Conservation (phyloP, 2,113 vertebrate genomes). For the Nerophis ophidion region DNA sequence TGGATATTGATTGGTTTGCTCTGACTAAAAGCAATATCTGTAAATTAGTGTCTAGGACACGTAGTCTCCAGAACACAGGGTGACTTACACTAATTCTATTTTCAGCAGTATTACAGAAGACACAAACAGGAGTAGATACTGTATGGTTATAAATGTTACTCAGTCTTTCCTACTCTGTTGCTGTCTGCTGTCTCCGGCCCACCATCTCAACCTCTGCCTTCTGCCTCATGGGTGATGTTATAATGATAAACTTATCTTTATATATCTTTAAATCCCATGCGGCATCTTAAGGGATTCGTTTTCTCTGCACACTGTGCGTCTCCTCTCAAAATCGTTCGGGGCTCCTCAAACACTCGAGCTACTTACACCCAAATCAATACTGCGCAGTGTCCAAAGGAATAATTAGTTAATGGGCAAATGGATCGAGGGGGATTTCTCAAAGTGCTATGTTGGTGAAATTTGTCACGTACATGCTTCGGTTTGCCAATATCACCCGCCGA, state of each 20-base stretch:
- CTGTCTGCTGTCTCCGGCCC: not conserved
- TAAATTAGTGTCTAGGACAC: not conserved
- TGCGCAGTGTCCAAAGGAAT: not conserved
- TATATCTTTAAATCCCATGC: not conserved
- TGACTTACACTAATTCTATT: not conserved
- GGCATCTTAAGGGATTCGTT: not conserved
- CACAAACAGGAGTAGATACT: not conserved
- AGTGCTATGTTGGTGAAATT: not conserved
- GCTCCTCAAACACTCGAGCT: not conserved
- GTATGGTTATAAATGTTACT: not conserved
- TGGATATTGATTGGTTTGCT: not conserved
- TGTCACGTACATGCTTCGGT: not conserved
- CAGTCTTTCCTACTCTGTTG: no score
- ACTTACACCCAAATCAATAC: not conserved
- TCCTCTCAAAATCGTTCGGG: not conserved
- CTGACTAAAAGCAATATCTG: not conserved
- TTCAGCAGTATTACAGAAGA: not conserved
- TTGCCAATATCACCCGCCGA: not conserved
- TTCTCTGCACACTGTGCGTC: not conserved
- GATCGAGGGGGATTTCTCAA: not conserved
- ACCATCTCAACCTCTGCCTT: not conserved
- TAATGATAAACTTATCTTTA: not conserved
- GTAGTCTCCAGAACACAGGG: not conserved
- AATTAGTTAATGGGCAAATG: constrained; percentile 1
- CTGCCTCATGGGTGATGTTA: not conserved